Evolutionary conservation across 2,797 vertebrate species (phyloP), one percentile per base, ranked within the genome.

Genomic region (Anolis apletophallus): DNA sequence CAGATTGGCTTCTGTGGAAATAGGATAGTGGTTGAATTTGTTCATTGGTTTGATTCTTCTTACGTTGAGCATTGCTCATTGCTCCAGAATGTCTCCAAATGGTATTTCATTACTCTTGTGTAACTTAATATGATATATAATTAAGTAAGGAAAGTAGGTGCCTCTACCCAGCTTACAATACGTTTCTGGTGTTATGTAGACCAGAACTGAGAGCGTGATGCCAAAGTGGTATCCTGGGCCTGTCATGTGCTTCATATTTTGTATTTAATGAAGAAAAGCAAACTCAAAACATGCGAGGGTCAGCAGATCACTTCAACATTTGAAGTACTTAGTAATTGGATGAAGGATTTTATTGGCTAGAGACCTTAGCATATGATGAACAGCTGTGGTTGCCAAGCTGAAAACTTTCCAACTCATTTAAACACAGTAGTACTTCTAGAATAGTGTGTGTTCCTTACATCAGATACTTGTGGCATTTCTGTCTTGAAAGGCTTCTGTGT

Each of bases 341-440:
- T 72, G 57, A 82, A 83, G 32, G 40, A 72, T 78, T 83, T 75
- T 69, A 55, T 50, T 81, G 34, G 59, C 72, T 83, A 32, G 36
- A 79, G 75, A 50, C 68, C 5, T 83, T 83, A 69, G 73, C 64
- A 68, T 77, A 80, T 55, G 80, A 69, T 83, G n/a, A 83, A 34
- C 67, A 10, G 32, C 72, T 79, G 52, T 59, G 69, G 29, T 79
- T 79, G 74, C 68, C 40, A 19, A 59, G 67, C 34, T 55, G 19
- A 72, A 83, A 73, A 82, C 59, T 46, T 78, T n/a, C 67, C 14
- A 78, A 83, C 52, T 83, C 32, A 50, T 78, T 78, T 71, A 71
- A 82, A 71, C 52, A 78, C 55, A 59, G 67, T 72, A 36, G 52
- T 83, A 52, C 74, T 76, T 83, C 12, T 83, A 83, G 21, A 87